Conservation (phyloP, 2,888 invertebrate genomes). For the Timandra comae region DNA sequence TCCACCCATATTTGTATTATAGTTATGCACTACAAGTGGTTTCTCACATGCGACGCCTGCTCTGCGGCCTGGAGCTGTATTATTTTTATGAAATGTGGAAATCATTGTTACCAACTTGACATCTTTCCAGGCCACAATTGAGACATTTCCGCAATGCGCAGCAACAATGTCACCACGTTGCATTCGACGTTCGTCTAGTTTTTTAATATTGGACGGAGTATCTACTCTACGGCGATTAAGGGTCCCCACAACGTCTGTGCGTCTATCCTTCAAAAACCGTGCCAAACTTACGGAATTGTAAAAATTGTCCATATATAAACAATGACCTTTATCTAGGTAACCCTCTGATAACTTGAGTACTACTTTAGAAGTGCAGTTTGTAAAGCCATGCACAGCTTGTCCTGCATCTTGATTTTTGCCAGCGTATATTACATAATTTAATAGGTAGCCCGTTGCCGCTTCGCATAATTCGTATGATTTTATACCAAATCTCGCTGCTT, state of each 20-base stretch:
- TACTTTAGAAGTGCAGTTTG: conserved; percentile 17
- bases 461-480: no score
- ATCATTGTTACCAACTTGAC: not conserved
- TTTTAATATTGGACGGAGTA: conserved; percentile 8
- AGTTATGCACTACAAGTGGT: conserved; percentile 12
- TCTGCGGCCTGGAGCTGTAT: no score
- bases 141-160: no score
- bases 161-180: conserved; percentile 6
- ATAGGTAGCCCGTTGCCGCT: no score
- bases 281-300: conserved; percentile 10
- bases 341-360: conserved; percentile 11
- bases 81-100: no score
- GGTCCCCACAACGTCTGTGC: conserved; percentile 12
- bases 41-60: no score
- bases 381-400: conserved; percentile 14
- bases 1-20: conserved; percentile 18
- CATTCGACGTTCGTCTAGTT: conserved; percentile 5
- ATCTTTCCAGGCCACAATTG: not conserved
- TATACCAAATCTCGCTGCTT: no score
- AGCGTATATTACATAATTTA: conserved; percentile 3
- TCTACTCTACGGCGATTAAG: conserved; percentile 8
- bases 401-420: conserved; percentile 6
- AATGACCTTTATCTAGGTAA: conserved; percentile 11
- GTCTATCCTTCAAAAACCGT: conserved; percentile 8
- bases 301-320: conserved; percentile 18